Percentiles rank a stretch among this genome's conserved stretches.
phyloP scores from a whole-genome alignment of 2,113 vertebrate species.

The Thalassarche chlororhynchos region DNA sequence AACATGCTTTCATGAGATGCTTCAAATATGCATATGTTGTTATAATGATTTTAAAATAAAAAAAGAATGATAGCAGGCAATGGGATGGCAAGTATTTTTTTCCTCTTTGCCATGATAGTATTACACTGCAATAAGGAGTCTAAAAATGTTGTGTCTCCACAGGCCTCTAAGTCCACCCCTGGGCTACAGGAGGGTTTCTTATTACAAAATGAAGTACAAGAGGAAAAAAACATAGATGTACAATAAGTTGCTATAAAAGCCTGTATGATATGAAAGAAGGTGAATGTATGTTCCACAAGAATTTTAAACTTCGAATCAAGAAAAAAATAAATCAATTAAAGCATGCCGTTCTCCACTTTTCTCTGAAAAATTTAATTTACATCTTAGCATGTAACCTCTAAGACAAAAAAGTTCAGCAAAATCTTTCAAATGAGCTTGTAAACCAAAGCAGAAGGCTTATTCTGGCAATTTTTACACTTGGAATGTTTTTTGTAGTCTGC shows the following conservation, averaged over 20 bases:
- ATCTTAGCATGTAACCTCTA: neutral
- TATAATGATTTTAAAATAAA: neutral
- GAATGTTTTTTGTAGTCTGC: neutral
- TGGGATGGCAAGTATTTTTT: neutral
- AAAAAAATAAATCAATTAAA: neutral
- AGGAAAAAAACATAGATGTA: neutral
- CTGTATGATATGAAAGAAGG: constrained; percentile 54
- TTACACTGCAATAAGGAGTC: neutral
- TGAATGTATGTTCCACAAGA: constrained; percentile 7
- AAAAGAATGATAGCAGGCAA: neutral
- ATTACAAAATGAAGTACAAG: constrained; percentile 1
- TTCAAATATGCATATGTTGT: neutral
- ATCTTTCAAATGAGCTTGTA: constrained; percentile 18
- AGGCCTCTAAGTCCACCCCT: neutral
- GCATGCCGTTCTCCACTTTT: neutral
- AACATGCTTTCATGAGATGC: neutral
- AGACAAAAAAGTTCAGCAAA: neutral
- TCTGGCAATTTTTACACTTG: neutral
- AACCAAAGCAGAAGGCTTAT: neutral
- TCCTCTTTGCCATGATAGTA: neutral
- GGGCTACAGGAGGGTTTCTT: constrained; percentile 47
- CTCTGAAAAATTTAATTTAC: neutral
- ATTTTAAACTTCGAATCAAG: constrained; percentile 44
- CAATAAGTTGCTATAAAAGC: neutral
- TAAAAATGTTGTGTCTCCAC: neutral